These are phyloP conservation scores for Diploptera punctata DNA, from an alignment of 2,888 invertebrate genomes.

Conservation along the genomic window DNA sequence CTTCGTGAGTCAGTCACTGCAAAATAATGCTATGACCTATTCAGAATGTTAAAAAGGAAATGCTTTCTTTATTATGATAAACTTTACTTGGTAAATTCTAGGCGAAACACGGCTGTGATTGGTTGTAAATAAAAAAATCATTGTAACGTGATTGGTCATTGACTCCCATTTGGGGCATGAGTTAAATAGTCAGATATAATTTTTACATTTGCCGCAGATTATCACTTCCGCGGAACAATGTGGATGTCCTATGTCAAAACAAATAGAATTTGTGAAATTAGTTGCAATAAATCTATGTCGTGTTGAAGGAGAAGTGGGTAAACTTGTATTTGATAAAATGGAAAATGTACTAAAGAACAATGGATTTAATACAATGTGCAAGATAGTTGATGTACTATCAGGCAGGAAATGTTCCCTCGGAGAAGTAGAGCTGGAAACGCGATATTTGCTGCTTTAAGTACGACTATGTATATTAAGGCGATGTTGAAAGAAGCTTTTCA, in stretches of 20 bases:
- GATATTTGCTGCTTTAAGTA: slow-evolving; percentile 1
- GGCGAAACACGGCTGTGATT: too few species aligned
- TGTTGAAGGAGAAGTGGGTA: not conserved
- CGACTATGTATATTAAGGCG: not conserved
- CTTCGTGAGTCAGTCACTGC: too few species aligned
- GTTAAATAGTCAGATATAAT: too few species aligned
- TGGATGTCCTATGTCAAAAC: not conserved
- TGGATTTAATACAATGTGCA: not conserved
- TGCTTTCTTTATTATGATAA: too few species aligned
- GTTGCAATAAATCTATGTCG: not conserved
- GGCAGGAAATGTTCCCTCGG: slow-evolving; percentile 2
- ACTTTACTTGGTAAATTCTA: too few species aligned
- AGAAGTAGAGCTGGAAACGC: not conserved
- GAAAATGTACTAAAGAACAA: not conserved
- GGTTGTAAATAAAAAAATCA: too few species aligned
- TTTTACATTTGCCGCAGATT: not conserved
- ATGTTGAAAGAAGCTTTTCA: not conserved
- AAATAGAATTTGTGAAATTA: not conserved
- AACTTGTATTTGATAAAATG: not conserved
- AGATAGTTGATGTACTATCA: not conserved
- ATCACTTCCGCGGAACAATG: not conserved
- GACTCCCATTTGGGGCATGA: too few species aligned
- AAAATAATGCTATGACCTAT: too few species aligned
- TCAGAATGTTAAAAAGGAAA: too few species aligned
- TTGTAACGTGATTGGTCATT: too few species aligned